Percentiles rank a stretch among this genome's conserved stretches.
Evolutionary conservation across 2,113 vertebrate genomes (phyloP).

Genomic region (Camelus dromedarius): DNA sequence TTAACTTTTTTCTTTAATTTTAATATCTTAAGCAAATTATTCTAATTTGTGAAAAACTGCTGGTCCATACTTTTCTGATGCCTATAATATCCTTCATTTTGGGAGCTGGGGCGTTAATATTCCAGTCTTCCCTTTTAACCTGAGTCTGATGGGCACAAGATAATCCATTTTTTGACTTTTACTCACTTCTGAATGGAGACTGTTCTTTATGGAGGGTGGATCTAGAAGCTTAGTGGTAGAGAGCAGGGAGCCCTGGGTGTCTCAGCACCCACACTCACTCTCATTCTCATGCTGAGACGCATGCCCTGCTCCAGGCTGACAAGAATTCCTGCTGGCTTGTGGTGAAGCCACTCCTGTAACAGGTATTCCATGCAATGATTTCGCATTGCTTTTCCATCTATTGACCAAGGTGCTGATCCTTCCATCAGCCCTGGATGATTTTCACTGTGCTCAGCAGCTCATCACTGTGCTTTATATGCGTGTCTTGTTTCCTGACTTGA

Average conservation of each 20-base stretch:
- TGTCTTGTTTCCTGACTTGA: not conserved
- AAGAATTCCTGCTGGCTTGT: not conserved
- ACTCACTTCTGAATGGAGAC: not conserved
- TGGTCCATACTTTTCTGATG: not conserved
- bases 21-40: not conserved
- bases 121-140: not conserved
- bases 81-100: not conserved
- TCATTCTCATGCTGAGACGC: not conserved
- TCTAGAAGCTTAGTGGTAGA: not conserved
- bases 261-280: not conserved
- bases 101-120: not conserved
- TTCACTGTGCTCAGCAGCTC: not conserved
- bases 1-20: not conserved
- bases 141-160: not conserved
- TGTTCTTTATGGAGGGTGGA: not conserved
- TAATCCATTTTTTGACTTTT: not conserved
- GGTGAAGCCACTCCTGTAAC: not conserved
- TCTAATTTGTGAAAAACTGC: not conserved
- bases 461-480: not conserved
- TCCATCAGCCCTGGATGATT: not conserved
- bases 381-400: not conserved
- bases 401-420: too few species aligned
- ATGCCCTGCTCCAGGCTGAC: not conserved
- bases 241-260: not conserved
- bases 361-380: not conserved